Conservation (phyloP, 2,113 vertebrate species). For the Hucho hucho region DNA sequence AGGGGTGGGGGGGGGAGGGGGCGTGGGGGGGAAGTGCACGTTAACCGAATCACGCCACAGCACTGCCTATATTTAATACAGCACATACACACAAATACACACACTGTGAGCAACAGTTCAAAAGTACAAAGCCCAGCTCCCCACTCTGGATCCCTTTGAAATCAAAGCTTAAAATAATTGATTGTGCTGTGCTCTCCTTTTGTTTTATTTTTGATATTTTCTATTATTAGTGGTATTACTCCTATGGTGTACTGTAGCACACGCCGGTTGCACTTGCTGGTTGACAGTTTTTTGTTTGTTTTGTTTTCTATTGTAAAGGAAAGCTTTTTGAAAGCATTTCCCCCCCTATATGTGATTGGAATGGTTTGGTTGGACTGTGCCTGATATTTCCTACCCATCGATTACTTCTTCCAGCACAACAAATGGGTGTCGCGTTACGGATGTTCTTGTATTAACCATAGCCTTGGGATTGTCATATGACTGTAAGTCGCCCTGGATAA, state of each 20-base stretch:
- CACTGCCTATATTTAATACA: conserved; percentile 83
- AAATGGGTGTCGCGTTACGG: too few species aligned
- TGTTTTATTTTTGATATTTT: conserved; percentile 58
- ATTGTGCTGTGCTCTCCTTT: conserved; percentile 19
- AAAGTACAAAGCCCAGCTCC: conserved; percentile 29
- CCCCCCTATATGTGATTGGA: too few species aligned
- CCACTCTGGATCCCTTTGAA: conserved; percentile 68
- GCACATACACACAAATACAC: conserved; percentile 68
- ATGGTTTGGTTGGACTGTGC: too few species aligned
- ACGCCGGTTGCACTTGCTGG: too few species aligned
- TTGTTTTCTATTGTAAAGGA: too few species aligned
- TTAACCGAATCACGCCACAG: conserved; percentile 85
- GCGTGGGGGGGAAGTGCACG: conserved; percentile 79
- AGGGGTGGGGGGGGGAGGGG: conserved; percentile 76
- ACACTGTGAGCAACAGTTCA: conserved; percentile 75
- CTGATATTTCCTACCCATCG: too few species aligned
- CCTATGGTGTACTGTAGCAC: too few species aligned
- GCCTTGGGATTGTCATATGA: neutral
- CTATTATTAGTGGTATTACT: neutral
- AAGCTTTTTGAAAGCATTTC: too few species aligned
- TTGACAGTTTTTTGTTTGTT: too few species aligned
- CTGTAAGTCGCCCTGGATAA: too few species aligned
- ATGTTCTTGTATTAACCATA: neutral
- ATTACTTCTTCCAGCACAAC: too few species aligned
- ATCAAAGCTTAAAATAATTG: conserved; percentile 73